These are phyloP conservation scores for Camponotus pennsylvanicus DNA, from an alignment of 1,140 invertebrate genomes.

Conservation along the genomic window DNA sequence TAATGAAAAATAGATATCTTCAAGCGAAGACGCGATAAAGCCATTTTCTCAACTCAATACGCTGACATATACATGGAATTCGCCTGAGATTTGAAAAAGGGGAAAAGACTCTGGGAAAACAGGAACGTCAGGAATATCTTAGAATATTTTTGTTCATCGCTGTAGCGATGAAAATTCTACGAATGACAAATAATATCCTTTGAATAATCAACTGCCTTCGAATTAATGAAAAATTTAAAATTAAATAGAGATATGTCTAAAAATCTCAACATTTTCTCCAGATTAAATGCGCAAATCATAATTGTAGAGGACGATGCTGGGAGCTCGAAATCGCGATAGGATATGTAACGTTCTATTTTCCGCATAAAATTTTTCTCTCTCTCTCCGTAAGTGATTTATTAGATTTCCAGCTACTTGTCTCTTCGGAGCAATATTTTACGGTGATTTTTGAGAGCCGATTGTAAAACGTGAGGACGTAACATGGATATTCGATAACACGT, in stretches of 20 bases:
- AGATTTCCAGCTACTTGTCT: neutral
- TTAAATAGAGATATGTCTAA: neutral
- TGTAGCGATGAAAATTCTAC: neutral
- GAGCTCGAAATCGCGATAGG: neutral
- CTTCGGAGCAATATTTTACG: slow-evolving; percentile 15
- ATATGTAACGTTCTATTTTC: neutral
- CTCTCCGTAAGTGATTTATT: slow-evolving; percentile 6
- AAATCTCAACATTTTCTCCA: neutral
- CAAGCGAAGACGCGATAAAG: neutral
- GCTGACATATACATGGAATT: too few relatives aligned
- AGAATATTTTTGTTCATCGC: neutral
- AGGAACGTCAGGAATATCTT: neutral
- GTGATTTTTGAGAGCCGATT: slow-evolving; percentile 30
- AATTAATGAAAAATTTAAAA: neutral
- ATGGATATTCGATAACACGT: slow-evolving; percentile 44
- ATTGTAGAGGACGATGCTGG: neutral
- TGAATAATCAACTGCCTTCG: neutral
- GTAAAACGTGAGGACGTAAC: slow-evolving; percentile 28
- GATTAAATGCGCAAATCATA: neutral
- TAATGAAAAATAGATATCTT: neutral
- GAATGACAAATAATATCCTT: neutral
- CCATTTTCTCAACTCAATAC: neutral
- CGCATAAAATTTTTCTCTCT: too few relatives aligned
- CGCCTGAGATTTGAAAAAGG: neutral
- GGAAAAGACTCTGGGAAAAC: neutral